Evolutionary conservation across 92 coral and sea anemone genomes (phyloP).

Genomic region (Siderastrea radians): DNA sequence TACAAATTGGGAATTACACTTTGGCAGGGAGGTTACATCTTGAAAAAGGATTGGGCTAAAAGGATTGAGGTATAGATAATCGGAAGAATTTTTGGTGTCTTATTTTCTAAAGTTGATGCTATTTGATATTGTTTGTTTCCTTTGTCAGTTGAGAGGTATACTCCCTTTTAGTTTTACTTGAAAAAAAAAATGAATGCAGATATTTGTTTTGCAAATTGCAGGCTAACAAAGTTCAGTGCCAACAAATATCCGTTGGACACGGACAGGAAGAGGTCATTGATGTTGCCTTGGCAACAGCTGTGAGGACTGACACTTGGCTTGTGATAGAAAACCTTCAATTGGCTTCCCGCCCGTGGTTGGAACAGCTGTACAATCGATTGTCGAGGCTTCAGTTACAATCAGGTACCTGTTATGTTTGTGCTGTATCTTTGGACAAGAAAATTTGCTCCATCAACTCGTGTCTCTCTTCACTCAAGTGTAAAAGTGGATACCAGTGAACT

Average conservation of each 20-base stretch:
- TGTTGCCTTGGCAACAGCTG: slow-evolving; percentile 95
- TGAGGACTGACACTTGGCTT: slow-evolving; percentile 95
- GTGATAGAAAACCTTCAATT: slow-evolving; percentile 92
- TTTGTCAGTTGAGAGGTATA: too few species aligned
- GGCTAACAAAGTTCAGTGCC: slow-evolving; percentile 86
- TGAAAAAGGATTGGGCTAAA: too few species aligned
- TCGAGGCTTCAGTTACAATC: slow-evolving; percentile 91
- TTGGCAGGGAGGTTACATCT: too few species aligned
- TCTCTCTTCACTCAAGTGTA: background rate
- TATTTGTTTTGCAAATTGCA: slow-evolving; percentile 30
- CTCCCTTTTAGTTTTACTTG: too few species aligned
- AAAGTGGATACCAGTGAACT: too few species aligned
- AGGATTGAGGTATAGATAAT: too few species aligned
- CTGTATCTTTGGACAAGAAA: background rate
- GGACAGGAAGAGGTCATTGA: slow-evolving; percentile 91
- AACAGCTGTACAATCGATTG: slow-evolving; percentile 91
- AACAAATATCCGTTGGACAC: slow-evolving; percentile 87
- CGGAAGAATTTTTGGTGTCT: too few species aligned
- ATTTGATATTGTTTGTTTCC: too few species aligned
- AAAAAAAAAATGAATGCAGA: too few species aligned
- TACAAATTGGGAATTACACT: too few species aligned
- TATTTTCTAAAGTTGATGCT: too few species aligned
- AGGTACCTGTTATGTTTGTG: slow-evolving; percentile 56
- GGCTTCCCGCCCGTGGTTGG: slow-evolving; percentile 88
- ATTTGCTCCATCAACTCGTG: background rate